phyloP scores from a whole-genome alignment of 2,113 vertebrate species.

The Notechis scutatus region DNA sequence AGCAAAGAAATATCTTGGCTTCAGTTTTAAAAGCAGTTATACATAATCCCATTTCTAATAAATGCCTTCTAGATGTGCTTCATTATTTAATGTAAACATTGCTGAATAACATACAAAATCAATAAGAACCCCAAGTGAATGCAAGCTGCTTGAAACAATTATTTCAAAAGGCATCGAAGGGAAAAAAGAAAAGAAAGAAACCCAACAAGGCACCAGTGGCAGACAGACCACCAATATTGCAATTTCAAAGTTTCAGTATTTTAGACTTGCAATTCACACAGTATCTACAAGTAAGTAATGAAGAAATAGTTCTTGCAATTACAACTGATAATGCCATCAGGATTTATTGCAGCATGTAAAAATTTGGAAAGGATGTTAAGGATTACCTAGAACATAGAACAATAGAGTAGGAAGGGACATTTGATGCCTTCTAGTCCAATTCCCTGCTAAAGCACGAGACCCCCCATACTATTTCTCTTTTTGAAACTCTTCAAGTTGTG shows the following conservation, averaged over 20 bases:
- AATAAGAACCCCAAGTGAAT: not conserved
- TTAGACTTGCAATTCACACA: not conserved
- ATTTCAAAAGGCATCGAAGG: not conserved
- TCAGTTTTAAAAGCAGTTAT: not conserved
- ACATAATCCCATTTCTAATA: conserved; percentile 7
- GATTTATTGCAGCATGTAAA: not conserved
- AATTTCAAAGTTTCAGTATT: not conserved
- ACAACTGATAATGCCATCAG: not conserved
- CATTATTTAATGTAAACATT: conserved; percentile 24
- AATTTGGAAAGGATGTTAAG: not conserved
- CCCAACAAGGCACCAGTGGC: not conserved
- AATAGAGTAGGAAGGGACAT: not conserved
- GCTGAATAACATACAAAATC: conserved; percentile 22
- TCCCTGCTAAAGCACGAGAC: not conserved
- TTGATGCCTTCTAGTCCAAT: not conserved
- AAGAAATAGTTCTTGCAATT: not conserved
- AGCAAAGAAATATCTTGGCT: conserved; percentile 24
- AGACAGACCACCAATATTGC: not conserved
- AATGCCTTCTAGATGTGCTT: conserved; percentile 13
- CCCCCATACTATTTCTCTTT: not conserved
- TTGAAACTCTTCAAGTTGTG: not conserved
- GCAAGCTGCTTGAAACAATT: conserved; percentile 24
- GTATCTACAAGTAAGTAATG: not conserved
- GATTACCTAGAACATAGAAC: not conserved
- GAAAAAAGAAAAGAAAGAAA: no score